Base-by-base conservation (phyloP, 2,797 vertebrate species). In the Dromococcyx pavoninus region DNA sequence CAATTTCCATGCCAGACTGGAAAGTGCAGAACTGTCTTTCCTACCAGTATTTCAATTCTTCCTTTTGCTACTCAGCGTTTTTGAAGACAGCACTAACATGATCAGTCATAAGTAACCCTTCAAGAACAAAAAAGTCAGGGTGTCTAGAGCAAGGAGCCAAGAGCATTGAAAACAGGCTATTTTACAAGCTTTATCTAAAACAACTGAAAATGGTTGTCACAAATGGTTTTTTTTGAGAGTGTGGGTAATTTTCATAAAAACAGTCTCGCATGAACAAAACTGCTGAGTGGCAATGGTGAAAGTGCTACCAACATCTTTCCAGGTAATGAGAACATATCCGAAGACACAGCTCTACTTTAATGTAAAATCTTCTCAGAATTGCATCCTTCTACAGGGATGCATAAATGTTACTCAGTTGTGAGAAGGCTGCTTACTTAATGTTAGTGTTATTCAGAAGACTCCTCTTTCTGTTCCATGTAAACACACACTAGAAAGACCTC, bases 71-170 rank as follows among this genome's bases (percentile, higher is more conserved):
- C 33, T 60, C 24, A 7, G 18, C 24, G 37, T 61, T 71, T 51
- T 32, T 18, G 30, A 60, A 86, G 37, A 32, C 39, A 46, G 11
- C 1, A 0, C 51, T 74, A 43, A 21, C 9, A 1, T 3, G 5
- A n/a, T 4, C 1, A 0, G 7, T 11, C 48, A n/a, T 24, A 77
- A 43, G n/a, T 32, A 57, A 17, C 33, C 58, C 33, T 70, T 21
- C 35, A 58, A 33, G 24, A 3, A 10, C 13, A 8, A 56, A n/a
- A 54, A 67, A 33, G 17, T 28, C 54, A 19, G 10, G 14, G 14
- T 58, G 15, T 64, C 50, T 30, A 62, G 22, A 60, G 14, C 16
- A 76, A 58, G 50, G 6, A 80, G 16, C 30, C 33, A 53, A 32
- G 16, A 43, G 5, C 44, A 24, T 4, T 30, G 46, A 65, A 54